Base-by-base conservation (phyloP, 2,888 invertebrate species). In the Anoplius nigerrimus region DNA sequence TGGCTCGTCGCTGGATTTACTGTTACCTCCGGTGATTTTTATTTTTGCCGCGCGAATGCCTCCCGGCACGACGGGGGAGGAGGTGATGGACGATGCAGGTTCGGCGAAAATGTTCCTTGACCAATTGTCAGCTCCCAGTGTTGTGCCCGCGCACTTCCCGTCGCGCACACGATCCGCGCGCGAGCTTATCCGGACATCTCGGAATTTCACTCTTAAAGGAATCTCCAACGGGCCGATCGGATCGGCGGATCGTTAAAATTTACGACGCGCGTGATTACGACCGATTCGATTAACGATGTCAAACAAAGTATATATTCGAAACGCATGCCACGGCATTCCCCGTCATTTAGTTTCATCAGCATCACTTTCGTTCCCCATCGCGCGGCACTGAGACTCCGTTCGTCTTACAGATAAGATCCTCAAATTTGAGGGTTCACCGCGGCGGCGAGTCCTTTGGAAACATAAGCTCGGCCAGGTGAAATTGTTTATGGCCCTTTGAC, bases 231-330 rank as follows among this genome's bases (percentile, higher is more conserved):
- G 63, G 60, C 51, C 65, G 62, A 69, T 74, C 67, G 61, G 15
- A 75, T 77, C 77, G 68, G 74, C 69, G 72, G 78, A 79, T 82
- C 82, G 82, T 82, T 80, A 78, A 82, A 82, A 79, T 79, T 82
- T 80, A 83, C 82, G 82, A 82, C 71, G 74, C 70, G 72, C 71
- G 72, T 79, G 80, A 83, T 83, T 83, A 78, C 75, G 76, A 81
- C 72, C 76, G 80, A 80, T 81, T 73, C 79, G 81, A 80, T 83
- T 77, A 79, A 80, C 79, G 78, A 79, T 76, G 78, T 79, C 74
- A 69, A 72, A 73, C 78, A 74, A n/a, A 77, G 77, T 62, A 62
- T 73, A 77, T 62, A 66, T 71, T 72, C 72, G 76, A 81, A 75
- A 75, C 80, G 76, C 73, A 75, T 75, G 66, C 69, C 69, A 67